Evolutionary conservation across 2,797 vertebrate species (phyloP).

Genomic region (Semaprochilodus insignis): DNA sequence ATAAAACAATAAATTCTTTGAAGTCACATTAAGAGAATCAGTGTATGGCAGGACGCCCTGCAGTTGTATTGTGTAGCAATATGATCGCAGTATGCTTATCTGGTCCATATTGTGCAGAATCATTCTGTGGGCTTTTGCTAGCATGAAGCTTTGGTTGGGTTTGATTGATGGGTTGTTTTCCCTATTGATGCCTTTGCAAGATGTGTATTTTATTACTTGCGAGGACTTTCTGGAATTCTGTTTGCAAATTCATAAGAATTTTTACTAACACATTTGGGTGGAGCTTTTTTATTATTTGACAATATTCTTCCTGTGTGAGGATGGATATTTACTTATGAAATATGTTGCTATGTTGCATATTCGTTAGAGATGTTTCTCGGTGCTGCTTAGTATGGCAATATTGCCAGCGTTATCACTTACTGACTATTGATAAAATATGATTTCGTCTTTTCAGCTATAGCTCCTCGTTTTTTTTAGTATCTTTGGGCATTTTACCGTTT

Average conservation of each 20-base stretch:
- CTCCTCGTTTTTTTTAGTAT: neutral
- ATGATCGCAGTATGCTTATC: too few relatives aligned
- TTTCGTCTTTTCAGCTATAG: neutral
- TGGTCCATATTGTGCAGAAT: neutral
- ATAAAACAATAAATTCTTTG: too few relatives aligned
- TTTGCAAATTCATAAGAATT: neutral
- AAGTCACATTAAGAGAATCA: too few relatives aligned
- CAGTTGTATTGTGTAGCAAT: too few relatives aligned
- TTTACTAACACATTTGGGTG: neutral
- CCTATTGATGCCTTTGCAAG: neutral
- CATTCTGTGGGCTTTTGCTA: neutral
- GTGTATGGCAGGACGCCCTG: too few relatives aligned
- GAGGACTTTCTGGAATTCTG: neutral
- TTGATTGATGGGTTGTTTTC: neutral
- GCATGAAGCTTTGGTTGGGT: neutral
- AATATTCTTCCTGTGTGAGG: neutral
- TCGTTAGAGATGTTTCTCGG: neutral
- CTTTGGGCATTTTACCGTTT: neutral
- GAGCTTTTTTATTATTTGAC: too few relatives aligned
- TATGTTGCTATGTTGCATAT: neutral
- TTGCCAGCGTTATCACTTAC: conserved; percentile 6
- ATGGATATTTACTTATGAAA: neutral
- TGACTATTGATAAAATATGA: neutral
- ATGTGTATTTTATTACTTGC: neutral
- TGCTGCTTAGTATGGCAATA: neutral